Evolutionary conservation across 1,140 invertebrate species (phyloP).

Genomic region (Metopolophium dirhodum): DNA sequence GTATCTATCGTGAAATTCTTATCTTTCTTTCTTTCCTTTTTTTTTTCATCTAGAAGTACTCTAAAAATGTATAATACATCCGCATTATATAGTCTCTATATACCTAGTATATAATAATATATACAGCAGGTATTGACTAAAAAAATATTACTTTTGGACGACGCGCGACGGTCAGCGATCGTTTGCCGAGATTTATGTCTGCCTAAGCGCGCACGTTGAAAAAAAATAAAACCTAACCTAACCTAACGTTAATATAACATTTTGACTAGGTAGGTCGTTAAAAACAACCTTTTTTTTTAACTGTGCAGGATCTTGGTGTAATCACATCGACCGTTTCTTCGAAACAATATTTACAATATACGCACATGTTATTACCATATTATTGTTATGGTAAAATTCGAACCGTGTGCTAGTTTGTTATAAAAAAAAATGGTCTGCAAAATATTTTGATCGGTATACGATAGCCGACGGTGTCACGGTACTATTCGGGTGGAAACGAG

Average conservation of each 20-base stretch:
- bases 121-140: not conserved
- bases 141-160: not conserved
- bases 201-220: not conserved
- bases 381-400: not conserved
- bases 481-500: accelerated
- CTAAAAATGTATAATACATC: not conserved
- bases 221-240: not conserved
- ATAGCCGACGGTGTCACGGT: not conserved
- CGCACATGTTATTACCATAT: not conserved
- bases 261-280: not conserved
- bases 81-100: not conserved
- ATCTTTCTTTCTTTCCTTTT: not conserved
- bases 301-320: not conserved
- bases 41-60: not conserved
- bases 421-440: not conserved
- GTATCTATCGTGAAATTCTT: not conserved
- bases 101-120: not conserved
- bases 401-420: not conserved
- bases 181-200: not conserved
- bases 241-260: not conserved
- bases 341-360: not conserved
- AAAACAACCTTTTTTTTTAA: not conserved
- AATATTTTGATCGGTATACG: not conserved
- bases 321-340: not conserved
- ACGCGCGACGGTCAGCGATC: not conserved